Percentiles rank a stretch among this genome's conserved stretches.
These are phyloP conservation scores for Sebastes trivittatus DNA, from an alignment of 2,797 vertebrate species.

Conservation along the genomic window DNA sequence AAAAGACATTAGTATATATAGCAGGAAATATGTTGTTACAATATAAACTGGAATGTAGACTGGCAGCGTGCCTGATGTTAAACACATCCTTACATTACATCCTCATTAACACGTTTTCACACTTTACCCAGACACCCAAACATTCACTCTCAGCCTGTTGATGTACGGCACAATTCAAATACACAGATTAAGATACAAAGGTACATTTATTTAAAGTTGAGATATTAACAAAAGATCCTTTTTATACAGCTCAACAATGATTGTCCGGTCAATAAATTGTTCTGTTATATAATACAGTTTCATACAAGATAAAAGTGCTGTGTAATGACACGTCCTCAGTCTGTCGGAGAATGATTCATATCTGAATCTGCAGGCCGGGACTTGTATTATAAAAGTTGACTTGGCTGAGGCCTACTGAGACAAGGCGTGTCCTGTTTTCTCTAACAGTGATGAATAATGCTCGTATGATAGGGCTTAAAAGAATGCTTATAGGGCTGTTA, in stretches of 20 bases:
- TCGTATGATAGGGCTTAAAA: slow-evolving; percentile 42
- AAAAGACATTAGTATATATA: not conserved
- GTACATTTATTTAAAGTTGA: slow-evolving; percentile 35
- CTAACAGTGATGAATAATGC: slow-evolving; percentile 58
- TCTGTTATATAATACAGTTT: not conserved
- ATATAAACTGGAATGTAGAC: slow-evolving; percentile 42
- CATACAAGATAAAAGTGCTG: slow-evolving; percentile 1
- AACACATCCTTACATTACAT: slow-evolving; percentile 7
- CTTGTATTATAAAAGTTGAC: slow-evolving; percentile 29
- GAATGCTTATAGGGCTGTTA: slow-evolving; percentile 33
- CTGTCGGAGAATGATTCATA: slow-evolving; percentile 19
- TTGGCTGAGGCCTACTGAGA: slow-evolving; percentile 39
- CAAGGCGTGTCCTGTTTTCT: slow-evolving; percentile 61
- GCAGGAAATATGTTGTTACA: not conserved
- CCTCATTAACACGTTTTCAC: not conserved
- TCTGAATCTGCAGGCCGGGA: slow-evolving; percentile 30
- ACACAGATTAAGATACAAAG: not conserved
- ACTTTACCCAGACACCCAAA: not conserved
- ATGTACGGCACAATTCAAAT: not conserved
- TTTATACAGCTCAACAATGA: not conserved
- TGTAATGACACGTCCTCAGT: not conserved
- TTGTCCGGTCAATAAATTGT: not conserved
- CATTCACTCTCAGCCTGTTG: not conserved
- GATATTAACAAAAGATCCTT: not conserved
- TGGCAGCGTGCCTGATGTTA: slow-evolving; percentile 12